Conservation (phyloP, 2,797 vertebrate species). For the Perodicticus potto region DNA sequence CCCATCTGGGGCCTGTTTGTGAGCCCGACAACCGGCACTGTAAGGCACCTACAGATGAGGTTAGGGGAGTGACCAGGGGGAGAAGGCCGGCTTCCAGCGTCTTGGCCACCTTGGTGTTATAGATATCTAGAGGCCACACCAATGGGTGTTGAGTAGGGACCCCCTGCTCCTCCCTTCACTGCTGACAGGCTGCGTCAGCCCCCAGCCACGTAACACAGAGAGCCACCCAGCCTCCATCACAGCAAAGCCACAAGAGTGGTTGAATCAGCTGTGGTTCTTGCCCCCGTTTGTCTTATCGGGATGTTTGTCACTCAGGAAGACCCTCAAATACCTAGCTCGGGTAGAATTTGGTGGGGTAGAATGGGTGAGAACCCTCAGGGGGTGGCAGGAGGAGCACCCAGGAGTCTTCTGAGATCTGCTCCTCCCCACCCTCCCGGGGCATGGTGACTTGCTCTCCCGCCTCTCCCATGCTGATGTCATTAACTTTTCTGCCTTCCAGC, state of each 20-base stretch:
- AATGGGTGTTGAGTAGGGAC: not conserved
- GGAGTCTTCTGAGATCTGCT: not conserved
- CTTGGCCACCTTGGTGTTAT: not conserved
- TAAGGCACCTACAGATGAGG: not conserved
- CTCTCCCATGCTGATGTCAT: conserved; percentile 45
- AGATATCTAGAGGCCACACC: not conserved
- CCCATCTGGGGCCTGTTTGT: not conserved
- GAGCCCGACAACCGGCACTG: not conserved
- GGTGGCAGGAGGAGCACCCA: not conserved
- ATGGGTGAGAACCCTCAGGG: not conserved
- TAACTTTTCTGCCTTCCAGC: conserved; percentile 86
- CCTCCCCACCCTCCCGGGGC: not conserved
- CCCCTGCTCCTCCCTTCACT: not conserved
- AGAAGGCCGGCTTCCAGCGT: not conserved
- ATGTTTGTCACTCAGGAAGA: not conserved
- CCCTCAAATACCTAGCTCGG: not conserved
- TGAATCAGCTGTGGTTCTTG: not conserved
- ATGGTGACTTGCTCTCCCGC: no score
- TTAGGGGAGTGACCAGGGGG: not conserved
- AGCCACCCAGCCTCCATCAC: not conserved
- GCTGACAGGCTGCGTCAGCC: not conserved
- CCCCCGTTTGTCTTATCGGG: not conserved
- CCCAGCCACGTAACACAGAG: not conserved
- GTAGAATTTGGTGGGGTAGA: not conserved
- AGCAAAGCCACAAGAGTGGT: not conserved